phyloP scores from a whole-genome alignment of 2,797 vertebrate species.

The Catamblyrhynchus diadema region DNA sequence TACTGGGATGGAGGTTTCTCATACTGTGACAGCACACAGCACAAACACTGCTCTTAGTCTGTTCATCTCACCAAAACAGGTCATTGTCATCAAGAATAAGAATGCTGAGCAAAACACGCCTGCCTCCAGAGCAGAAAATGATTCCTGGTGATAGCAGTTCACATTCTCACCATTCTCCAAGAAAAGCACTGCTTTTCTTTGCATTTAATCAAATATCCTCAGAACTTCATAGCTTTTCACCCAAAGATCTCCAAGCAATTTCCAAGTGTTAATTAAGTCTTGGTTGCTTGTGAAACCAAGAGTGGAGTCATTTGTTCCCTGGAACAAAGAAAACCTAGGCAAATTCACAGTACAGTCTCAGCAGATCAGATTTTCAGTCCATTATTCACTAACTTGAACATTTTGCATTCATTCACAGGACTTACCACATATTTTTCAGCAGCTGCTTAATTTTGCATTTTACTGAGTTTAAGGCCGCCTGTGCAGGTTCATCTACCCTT shows the following conservation, averaged over 20 bases:
- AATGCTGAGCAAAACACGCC: neutral
- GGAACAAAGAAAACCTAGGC: neutral
- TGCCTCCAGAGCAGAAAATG: neutral
- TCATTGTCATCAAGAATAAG: neutral
- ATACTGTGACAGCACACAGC: neutral
- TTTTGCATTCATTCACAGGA: neutral
- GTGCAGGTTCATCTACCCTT: neutral
- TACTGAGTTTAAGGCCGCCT: neutral
- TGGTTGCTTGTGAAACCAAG: neutral
- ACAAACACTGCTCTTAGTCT: neutral
- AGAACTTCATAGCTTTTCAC: constrained; percentile 7
- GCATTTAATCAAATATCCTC: neutral
- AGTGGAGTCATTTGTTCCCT: neutral
- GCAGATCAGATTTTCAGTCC: neutral
- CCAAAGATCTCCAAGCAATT: constrained; percentile 10
- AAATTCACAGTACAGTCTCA: neutral
- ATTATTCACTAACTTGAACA: neutral
- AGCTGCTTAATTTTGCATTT: neutral
- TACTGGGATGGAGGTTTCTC: accelerated
- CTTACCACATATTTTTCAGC: neutral
- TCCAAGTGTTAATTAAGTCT: constrained; percentile 4
- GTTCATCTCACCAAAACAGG: neutral
- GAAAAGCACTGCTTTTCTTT: neutral
- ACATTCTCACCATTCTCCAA: neutral
- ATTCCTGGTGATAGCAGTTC: neutral